phyloP scores from a whole-genome alignment of 2,797 vertebrate genomes.

The Micropoecilia bifurca region DNA sequence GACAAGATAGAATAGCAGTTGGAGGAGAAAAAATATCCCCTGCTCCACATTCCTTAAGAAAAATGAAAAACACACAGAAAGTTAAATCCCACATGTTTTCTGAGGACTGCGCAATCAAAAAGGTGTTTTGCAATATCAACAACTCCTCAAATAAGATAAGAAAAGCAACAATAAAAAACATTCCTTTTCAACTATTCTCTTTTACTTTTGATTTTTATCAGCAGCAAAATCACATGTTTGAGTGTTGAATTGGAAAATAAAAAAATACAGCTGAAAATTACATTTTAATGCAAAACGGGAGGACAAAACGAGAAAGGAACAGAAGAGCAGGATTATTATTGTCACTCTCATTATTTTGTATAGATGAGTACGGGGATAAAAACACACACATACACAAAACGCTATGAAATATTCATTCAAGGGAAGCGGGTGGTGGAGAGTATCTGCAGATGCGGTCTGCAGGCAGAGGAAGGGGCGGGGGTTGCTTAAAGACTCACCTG shows the following conservation, averaged over 20 bases:
- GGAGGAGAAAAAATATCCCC: constrained; percentile 6
- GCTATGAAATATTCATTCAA: constrained; percentile 74
- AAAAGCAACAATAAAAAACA: constrained; percentile 3
- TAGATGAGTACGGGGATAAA: constrained; percentile 10
- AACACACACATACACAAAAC: constrained; percentile 24
- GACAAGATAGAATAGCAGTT: constrained; percentile 17
- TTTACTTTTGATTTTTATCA: constrained; percentile 28
- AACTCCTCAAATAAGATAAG: constrained; percentile 21
- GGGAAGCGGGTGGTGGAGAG: constrained; percentile 32
- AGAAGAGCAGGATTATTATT: constrained; percentile 29
- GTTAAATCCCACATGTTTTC: constrained; percentile 55
- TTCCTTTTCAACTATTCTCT: constrained; percentile 8
- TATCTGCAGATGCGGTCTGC: constrained; percentile 23
- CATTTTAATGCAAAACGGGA: constrained; percentile 28
- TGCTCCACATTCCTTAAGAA: constrained; percentile 51
- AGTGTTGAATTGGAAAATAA: constrained; percentile 19
- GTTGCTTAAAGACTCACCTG: constrained; percentile 68
- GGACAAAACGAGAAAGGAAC: constrained; percentile 40
- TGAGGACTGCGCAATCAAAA: constrained; percentile 56
- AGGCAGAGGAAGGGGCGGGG: constrained; percentile 28
- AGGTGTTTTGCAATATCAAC: constrained; percentile 60
- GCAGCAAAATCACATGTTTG: constrained; percentile 28
- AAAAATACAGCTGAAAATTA: constrained; percentile 22
- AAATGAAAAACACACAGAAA: constrained; percentile 54
- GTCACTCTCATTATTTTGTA: constrained; percentile 41